Evolutionary conservation across 1,140 invertebrate species (phyloP), one percentile per base, ranked within the genome.

Genomic region (Scaptodrosophila lebanonensis): DNA sequence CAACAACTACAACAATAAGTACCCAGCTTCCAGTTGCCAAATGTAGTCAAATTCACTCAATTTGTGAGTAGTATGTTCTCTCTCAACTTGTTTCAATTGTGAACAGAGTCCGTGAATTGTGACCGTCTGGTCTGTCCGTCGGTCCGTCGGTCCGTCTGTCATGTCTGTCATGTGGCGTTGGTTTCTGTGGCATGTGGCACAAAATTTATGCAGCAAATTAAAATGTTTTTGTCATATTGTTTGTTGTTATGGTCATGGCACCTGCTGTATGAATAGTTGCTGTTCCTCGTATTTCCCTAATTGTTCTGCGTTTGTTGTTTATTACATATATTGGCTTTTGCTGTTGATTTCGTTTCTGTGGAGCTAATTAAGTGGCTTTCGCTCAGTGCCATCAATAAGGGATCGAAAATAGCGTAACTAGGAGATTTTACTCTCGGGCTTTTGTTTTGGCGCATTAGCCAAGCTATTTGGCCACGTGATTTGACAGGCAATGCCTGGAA

Each of bases 401-500:
- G 3, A 25, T 25, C 8, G 50, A 53, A 60, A 53, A 60, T 54
- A 47, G 42, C 29, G 27, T 42, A 54, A 27, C 44, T 62, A 36
- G 13, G 48, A 62, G 52, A 62, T 40, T 49, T 49, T 11, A 17
- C 35, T 33, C 27, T 22, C 42, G 13, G 30, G 1, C n/a, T 35
- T 53, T 35, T 11, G 15, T 63, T 54, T 39, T 45, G 32, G 27
- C 30, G 50, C 40, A 48, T 40, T 64, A 43, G 18, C 15, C 52
- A 15, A 64, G 67, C 68, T 64, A 73, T 73, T 75, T 53, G 48
- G 64, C 70, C 54, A 39, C 69, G n/a, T n/a, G n/a, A 53, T 54
- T 72, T 72, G 57, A 66, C 62, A 72, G 33, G 51, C 57, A 33
- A 15, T 47, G 18, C 8, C 22, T 8, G 8, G 8, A 25, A 25